A percentile compares a stretch with the other conserved stretches of the same genome.
Evolutionary conservation across 1,140 invertebrate genomes (phyloP).

Genomic region (Drosophila bocqueti): DNA sequence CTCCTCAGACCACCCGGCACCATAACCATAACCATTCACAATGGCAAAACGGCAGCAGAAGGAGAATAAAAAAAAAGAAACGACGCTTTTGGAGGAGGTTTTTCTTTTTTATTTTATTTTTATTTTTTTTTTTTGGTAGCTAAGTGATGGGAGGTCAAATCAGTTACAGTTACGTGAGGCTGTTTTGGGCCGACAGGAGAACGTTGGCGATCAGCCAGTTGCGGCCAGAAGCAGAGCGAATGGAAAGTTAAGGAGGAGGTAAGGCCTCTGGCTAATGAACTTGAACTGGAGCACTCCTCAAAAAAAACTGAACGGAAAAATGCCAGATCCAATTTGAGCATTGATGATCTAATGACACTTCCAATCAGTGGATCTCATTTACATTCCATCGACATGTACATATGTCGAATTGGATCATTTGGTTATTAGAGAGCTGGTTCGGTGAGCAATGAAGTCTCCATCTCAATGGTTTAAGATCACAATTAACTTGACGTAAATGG

Average conservation of each 20-base stretch:
- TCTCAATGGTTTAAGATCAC: background rate
- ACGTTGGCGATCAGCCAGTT: slow-evolving; percentile 21
- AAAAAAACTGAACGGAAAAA: slow-evolving; percentile 23
- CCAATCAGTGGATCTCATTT: slow-evolving; percentile 37
- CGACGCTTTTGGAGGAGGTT: slow-evolving; percentile 54
- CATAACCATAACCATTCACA: slow-evolving; percentile 37
- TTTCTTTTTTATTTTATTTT: background rate
- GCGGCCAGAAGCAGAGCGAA: slow-evolving; percentile 45
- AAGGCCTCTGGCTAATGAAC: slow-evolving; percentile 51
- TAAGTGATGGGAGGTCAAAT: slow-evolving; percentile 63
- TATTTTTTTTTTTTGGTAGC: slow-evolving; percentile 36
- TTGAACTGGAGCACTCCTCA: slow-evolving; percentile 39
- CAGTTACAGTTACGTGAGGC: slow-evolving; percentile 60
- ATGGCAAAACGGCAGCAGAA: slow-evolving; percentile 41
- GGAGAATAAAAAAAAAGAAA: slow-evolving; percentile 25
- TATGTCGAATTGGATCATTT: slow-evolving; percentile 29
- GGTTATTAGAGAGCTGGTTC: slow-evolving; percentile 8
- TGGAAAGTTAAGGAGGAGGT: slow-evolving; percentile 43
- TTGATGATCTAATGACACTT: slow-evolving; percentile 45
- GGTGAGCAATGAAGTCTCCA: background rate
- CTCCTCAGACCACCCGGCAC: slow-evolving; percentile 18
- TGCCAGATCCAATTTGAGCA: slow-evolving; percentile 13
- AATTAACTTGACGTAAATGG: slow-evolving; percentile 9
- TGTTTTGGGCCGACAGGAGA: slow-evolving; percentile 42
- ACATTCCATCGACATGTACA: slow-evolving; percentile 29